Conservation (phyloP, 2,797 vertebrate genomes). For the Periparus ater region DNA sequence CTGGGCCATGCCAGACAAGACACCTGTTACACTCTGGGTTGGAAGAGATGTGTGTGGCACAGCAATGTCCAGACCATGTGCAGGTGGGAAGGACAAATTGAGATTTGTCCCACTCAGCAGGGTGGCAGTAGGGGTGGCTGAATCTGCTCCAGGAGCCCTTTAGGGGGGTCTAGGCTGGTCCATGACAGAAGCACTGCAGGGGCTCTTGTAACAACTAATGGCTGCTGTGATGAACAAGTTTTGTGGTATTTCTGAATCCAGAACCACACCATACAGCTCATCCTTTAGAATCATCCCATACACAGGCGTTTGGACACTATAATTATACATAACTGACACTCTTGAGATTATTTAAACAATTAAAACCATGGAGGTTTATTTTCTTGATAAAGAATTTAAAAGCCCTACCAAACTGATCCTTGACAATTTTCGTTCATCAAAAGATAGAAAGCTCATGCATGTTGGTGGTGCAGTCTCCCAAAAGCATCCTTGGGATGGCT, state of each 20-base stretch:
- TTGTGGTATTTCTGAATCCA: background rate
- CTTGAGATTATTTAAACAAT: background rate
- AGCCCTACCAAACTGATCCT: background rate
- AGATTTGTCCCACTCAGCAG: accelerated
- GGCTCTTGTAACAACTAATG: background rate
- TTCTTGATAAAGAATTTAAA: background rate
- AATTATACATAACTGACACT: too few relatives aligned
- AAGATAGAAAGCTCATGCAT: accelerated
- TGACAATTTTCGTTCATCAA: background rate
- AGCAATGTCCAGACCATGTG: accelerated
- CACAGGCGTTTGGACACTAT: too few relatives aligned
- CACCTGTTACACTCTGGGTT: background rate
- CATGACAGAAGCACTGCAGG: background rate
- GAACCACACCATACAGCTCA: background rate
- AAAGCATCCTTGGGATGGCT: background rate
- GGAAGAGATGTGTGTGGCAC: background rate
- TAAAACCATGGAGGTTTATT: background rate
- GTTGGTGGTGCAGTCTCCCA: background rate
- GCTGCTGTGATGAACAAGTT: background rate
- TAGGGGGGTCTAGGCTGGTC: background rate
- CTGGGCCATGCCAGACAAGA: background rate
- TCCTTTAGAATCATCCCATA: background rate
- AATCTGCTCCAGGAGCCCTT: background rate
- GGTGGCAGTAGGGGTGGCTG: accelerated
- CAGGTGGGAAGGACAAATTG: accelerated